These are phyloP conservation scores for Andrena bicolor DNA, from an alignment of 2,888 invertebrate species.

Conservation along the genomic window DNA sequence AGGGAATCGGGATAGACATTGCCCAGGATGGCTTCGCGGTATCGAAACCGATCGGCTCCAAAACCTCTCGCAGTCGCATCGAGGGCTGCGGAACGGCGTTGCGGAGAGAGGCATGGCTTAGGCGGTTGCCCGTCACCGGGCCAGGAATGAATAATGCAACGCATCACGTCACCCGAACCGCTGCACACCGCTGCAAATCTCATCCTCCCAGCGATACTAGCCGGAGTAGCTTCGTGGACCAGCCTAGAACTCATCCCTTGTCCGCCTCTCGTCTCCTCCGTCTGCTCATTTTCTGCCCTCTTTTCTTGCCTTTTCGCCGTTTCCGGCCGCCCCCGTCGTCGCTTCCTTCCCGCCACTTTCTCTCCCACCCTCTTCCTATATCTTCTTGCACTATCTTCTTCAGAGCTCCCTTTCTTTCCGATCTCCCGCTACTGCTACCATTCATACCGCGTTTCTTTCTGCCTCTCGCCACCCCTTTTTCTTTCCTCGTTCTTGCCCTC, in stretches of 20 bases:
- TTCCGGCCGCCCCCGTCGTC: slow-evolving; percentile 33
- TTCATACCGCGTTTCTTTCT: slow-evolving; percentile 16
- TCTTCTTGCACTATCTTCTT: slow-evolving; percentile 42
- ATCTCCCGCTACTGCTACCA: background rate
- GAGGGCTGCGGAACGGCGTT: slow-evolving; percentile 26
- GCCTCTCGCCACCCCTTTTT: background rate
- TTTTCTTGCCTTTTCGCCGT: slow-evolving; percentile 21
- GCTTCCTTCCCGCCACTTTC: slow-evolving; percentile 35
- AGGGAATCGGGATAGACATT: slow-evolving; percentile 55
- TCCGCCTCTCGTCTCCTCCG: slow-evolving; percentile 9
- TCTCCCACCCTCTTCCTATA: slow-evolving; percentile 14
- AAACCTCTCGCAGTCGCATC: slow-evolving; percentile 51
- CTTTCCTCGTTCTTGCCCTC: background rate
- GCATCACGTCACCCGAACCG: slow-evolving; percentile 80
- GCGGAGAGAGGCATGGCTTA: slow-evolving; percentile 31
- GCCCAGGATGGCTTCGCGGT: slow-evolving; percentile 73
- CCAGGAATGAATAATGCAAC: slow-evolving; percentile 83
- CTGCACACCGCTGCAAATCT: slow-evolving; percentile 79
- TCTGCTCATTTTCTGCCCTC: slow-evolving; percentile 32
- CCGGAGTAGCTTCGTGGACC: slow-evolving; percentile 17
- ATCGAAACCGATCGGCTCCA: slow-evolving; percentile 63
- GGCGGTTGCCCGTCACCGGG: slow-evolving; percentile 76
- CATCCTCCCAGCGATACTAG: slow-evolving; percentile 69
- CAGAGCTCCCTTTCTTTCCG: slow-evolving; percentile 6
- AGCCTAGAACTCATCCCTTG: slow-evolving; percentile 23